Base-by-base conservation (phyloP, 2,797 vertebrate genomes). In the Bovichtus diacanthus region DNA sequence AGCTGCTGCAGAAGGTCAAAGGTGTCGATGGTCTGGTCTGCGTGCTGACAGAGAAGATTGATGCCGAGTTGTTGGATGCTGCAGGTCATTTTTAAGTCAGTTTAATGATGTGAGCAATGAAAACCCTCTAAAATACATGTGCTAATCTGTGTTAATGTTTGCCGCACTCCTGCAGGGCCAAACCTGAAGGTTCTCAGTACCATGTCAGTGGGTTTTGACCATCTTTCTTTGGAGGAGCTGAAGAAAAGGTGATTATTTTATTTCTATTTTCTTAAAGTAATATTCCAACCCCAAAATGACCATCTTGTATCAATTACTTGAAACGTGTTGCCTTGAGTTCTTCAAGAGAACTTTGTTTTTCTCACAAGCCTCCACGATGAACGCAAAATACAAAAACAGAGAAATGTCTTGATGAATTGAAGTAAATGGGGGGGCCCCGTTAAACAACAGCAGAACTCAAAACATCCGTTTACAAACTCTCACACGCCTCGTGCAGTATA, bases 21-120 rank as follows among this genome's bases (percentile, higher is more conserved):
- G 94, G 94, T 50, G 89, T 93, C 4, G 92, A 93, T 3, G 94
- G 84, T 31, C 84, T 96, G 44, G 86, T 95, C 39, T 96, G 90
- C 12, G 93, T 95, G 25, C 92, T 95, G 68, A 96, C 94, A 0
- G 95, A 96, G 87, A 95, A 95, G 92, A 94, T 92, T 50, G 95
- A 96, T 66, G 86, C 93, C 5, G 87, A 96, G 70, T 13, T 96
- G 44, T 25, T 94, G 63, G 92, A 95, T 6, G 88, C 94, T 50
- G 95, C 95, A 93, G 95, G 94, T 97, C 60, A n/a, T n/a, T n/a
- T 31, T 50, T 50, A 10, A 50, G 2, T 41, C 19, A n/a, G 2
- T 10, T 23, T 3, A 74, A 21, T 9, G 12, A 60, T 9, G 0
- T 61, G 70, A 70, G 6, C 38, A 76, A 43, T 62, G 15, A 66